Conservation (phyloP, 2,113 vertebrate genomes). For the Xiphorhynchus elegans region DNA sequence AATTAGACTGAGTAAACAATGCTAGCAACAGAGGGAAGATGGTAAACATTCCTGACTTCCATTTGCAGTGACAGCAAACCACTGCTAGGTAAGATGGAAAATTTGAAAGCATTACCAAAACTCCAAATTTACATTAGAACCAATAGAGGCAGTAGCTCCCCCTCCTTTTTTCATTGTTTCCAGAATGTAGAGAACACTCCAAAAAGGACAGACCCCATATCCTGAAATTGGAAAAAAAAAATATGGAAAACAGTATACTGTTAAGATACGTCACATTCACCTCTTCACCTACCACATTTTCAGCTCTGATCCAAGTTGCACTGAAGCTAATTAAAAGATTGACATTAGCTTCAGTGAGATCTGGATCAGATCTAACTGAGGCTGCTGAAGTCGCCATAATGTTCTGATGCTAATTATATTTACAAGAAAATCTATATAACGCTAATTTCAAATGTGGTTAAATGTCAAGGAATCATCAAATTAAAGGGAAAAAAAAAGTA, state of each 20-base stretch:
- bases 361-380: neutral
- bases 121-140: neutral
- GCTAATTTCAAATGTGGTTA: neutral
- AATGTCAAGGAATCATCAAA: neutral
- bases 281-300: neutral
- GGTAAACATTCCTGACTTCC: neutral
- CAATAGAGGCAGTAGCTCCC: neutral
- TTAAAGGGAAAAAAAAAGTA: neutral
- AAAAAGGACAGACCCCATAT: neutral
- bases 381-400: neutral
- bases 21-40: neutral
- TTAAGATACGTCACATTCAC: neutral
- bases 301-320: neutral
- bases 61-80: neutral
- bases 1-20: neutral
- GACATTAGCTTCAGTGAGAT: neutral
- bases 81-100: neutral
- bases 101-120: neutral
- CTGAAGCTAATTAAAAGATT: slow-evolving; percentile 19
- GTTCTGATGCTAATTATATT: slow-evolving; percentile 12
- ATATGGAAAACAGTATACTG: neutral
- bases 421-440: neutral
- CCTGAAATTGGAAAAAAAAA: neutral
- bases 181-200: neutral
- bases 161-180: neutral